Evolutionary conservation across 2,888 invertebrate species (phyloP).

Genomic region (Ceramica pisi): DNA sequence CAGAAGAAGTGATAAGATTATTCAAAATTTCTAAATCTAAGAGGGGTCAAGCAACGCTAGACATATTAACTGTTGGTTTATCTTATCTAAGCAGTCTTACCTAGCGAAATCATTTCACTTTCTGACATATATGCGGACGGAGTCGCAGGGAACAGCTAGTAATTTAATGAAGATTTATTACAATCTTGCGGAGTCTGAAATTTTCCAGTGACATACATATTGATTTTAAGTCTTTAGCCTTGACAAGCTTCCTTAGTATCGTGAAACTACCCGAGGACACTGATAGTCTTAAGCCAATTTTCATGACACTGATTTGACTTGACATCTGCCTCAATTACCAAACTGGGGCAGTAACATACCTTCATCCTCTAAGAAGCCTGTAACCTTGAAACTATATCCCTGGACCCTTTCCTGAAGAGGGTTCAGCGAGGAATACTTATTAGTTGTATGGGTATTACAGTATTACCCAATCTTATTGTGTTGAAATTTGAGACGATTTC

Average conservation of each 20-base stretch:
- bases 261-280: not conserved
- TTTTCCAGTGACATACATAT: no score
- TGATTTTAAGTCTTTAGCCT: no score
- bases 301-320: conserved; percentile 9
- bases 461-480: conserved; percentile 48
- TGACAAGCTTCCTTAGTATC: not conserved
- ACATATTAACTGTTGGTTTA: no score
- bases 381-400: conserved; percentile 52
- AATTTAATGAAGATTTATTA: no score
- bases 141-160: no score
- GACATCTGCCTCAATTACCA: not conserved
- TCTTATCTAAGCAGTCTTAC: no score
- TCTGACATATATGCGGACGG: no score
- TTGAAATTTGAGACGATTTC: conserved; percentile 45
- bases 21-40: no score
- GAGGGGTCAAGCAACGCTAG: no score
- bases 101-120: no score
- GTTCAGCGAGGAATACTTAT: conserved; percentile 37
- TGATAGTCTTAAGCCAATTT: not conserved
- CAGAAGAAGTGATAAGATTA: no score
- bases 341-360: conserved; percentile 7
- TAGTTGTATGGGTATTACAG: conserved; percentile 27
- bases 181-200: no score
- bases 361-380: conserved; percentile 6
- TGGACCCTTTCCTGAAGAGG: conserved; percentile 55